phyloP scores from a whole-genome alignment of 2,888 invertebrate species.

The Harpagoxenus sublaevis region DNA sequence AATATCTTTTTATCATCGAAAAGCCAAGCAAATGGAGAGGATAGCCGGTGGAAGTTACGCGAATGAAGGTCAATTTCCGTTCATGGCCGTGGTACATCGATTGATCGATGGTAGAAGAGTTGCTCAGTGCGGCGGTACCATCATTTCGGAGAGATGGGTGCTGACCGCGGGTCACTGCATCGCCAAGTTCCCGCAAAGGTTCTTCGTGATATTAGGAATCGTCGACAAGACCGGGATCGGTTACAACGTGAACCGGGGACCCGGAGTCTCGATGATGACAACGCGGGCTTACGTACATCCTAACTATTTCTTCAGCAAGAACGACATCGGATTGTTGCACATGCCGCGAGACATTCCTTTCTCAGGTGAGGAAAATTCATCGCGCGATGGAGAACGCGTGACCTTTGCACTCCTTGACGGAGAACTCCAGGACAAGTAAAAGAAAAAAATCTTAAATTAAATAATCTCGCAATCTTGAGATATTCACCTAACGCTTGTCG shows the following conservation, averaged over 20 bases:
- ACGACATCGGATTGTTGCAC: slow-evolving; percentile 72
- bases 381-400: neutral
- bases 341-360: slow-evolving; percentile 73
- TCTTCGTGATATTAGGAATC: slow-evolving; percentile 72
- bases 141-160: slow-evolving; percentile 74
- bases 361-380: slow-evolving; percentile 59
- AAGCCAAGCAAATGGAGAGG: slow-evolving; percentile 43
- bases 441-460: neutral
- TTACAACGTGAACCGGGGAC: slow-evolving; percentile 63
- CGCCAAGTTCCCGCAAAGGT: slow-evolving; percentile 52
- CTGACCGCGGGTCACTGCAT: slow-evolving; percentile 75
- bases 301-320: slow-evolving; percentile 49
- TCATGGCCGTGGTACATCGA: slow-evolving; percentile 75
- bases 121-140: slow-evolving; percentile 72
- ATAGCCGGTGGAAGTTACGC: slow-evolving; percentile 70
- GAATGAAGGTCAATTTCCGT: slow-evolving; percentile 71
- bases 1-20: slow-evolving; percentile 15
- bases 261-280: slow-evolving; percentile 71
- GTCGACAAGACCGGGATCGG: slow-evolving; percentile 66
- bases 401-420: neutral
- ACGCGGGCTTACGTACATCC: slow-evolving; percentile 64
- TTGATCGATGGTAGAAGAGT: slow-evolving; percentile 54
- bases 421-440: neutral
- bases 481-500: too few species aligned
- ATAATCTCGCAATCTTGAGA: too few species aligned